Conservation (phyloP, 2,113 vertebrate genomes). For the Pelvicachromis taeniatus region DNA sequence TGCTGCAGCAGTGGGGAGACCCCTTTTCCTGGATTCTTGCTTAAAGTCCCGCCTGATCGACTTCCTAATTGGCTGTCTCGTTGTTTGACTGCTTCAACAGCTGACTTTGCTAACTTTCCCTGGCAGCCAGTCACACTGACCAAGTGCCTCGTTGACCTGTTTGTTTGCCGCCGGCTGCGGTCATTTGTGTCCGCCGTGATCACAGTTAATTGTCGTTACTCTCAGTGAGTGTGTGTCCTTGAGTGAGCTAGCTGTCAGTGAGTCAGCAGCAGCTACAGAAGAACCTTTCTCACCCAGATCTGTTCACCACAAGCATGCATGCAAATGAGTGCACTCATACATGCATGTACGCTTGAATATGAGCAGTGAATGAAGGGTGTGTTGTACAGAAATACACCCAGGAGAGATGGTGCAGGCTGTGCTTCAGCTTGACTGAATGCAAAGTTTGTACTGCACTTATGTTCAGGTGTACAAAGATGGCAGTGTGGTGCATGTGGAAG, state of each 20-base stretch:
- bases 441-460: background rate
- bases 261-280: background rate
- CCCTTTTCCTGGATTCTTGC: background rate
- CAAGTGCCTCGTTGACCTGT: background rate
- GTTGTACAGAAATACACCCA: background rate
- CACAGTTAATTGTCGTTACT: background rate
- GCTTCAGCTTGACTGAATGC: background rate
- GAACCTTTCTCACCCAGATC: background rate
- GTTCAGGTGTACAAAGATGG: background rate
- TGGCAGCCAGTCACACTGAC: background rate
- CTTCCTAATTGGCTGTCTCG: background rate
- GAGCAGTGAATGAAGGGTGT: background rate
- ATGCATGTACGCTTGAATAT: background rate
- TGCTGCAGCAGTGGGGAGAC: background rate
- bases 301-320: background rate
- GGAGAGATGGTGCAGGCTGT: background rate
- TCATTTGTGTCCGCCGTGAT: background rate
- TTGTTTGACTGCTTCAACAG: background rate
- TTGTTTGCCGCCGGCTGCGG: background rate
- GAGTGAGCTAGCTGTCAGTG: background rate
- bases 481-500: background rate
- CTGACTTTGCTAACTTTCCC: background rate
- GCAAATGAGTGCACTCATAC: background rate
- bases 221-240: background rate
- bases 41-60: background rate